Percentiles rank a stretch among this genome's conserved stretches.
Conservation (phyloP, 2,797 vertebrate genomes). For the Percopsis omiscomaycus region DNA sequence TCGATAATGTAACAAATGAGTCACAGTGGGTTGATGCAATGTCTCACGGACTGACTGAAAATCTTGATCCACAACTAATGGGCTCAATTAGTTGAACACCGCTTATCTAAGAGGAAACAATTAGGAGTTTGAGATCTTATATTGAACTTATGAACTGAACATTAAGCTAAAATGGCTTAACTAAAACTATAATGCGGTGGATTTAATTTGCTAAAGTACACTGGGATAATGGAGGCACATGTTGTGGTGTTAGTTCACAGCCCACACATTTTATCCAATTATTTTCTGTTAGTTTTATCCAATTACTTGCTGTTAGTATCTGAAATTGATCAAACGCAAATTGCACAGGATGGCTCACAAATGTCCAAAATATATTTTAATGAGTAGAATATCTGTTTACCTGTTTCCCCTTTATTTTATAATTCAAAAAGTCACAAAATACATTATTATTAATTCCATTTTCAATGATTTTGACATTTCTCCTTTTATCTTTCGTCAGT, state of each 20-base stretch:
- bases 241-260: background rate
- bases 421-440: no score
- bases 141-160: background rate
- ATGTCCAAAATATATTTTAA: constrained; percentile 26
- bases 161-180: no score
- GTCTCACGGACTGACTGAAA: background rate
- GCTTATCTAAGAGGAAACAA: constrained; percentile 3
- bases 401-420: background rate
- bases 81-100: background rate
- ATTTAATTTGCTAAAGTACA: background rate
- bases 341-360: constrained; percentile 18
- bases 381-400: constrained; percentile 10
- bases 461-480: background rate
- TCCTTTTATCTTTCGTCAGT: background rate
- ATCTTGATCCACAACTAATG: background rate
- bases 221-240: constrained; percentile 1
- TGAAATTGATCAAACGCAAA: constrained; percentile 14
- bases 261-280: constrained; percentile 46
- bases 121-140: background rate
- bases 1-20: background rate
- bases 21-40: background rate
- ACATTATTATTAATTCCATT: no score
- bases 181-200: no score
- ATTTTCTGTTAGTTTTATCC: constrained; percentile 27
- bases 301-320: constrained; percentile 34